Base-by-base conservation (phyloP, 37 sponge, comb jelly and placozoan genomes). In the Halisarca cf. caerulea region DNA sequence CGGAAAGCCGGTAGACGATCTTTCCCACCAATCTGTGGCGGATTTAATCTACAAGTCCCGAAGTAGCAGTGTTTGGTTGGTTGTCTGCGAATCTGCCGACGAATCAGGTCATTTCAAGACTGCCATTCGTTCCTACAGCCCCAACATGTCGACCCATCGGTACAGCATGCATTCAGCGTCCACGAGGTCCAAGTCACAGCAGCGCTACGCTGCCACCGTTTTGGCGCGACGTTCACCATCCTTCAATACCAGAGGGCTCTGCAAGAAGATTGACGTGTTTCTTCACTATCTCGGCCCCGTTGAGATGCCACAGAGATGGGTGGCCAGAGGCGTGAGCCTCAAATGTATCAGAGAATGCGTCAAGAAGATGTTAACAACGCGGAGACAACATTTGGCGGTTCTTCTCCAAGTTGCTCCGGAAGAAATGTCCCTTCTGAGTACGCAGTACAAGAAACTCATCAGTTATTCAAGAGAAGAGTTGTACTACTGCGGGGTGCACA, bases 281-380 rank as follows among this genome's bases (percentile, higher is more conserved):
- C 79, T 92, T 33, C 82, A 81, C 34, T 92, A 92, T 73, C 81
- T 87, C 32, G 92, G 92, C 8, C 86, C 89, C 2, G 92, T 92
- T 35, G 89, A 92, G 64, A 86, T 92, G 58, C 92, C 92, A 2
- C 47, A 79, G 24, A 81, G 47, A 28, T 92, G 89, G 89, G 64
- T 75, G 68, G 40, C 18, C 0, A 32, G 92, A 27, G 89, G 84
- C 32, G 61, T 88, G 23, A 92, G 92, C 53, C 83, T 88, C 0
- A 77, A 45, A 39, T 88, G 89, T 47, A 59, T 92, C 23, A 82
- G 86, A 37, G 92, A 92, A 86, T 92, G 92, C 64, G 86, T 88
- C 0, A 39, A 86, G 34, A 84, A 66, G 8, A 79, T 92, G 25
- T 70, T 92, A 0, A 82, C 83, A 9, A 75, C 82, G 59, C 23